phyloP scores from a whole-genome alignment of 2,797 vertebrate genomes.

The Erpetoichthys calabaricus region DNA sequence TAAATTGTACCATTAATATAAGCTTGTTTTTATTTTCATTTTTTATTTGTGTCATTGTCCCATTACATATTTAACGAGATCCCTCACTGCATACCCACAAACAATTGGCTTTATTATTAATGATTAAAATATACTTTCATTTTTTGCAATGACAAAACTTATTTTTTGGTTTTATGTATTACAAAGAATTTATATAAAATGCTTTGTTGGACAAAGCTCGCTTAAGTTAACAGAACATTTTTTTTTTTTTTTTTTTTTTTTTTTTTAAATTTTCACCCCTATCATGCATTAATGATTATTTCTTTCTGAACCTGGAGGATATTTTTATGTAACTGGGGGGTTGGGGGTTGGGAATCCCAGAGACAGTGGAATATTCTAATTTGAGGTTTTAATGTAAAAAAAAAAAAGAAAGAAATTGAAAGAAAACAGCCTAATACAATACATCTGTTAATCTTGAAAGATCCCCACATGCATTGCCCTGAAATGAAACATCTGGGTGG shows the following conservation, averaged over 20 bases:
- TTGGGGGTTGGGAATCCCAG: constrained; percentile 24
- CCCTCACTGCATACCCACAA: too few relatives aligned
- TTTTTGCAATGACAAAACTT: neutral
- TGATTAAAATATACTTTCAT: too few relatives aligned
- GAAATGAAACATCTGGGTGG: constrained; percentile 23
- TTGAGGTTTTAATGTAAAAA: constrained; percentile 12
- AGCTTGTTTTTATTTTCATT: constrained; percentile 51
- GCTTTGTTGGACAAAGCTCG: constrained; percentile 86
- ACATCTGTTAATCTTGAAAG: neutral
- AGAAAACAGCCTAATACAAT: constrained; percentile 5
- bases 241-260: neutral
- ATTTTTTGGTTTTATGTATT: constrained; percentile 14
- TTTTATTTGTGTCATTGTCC: constrained; percentile 41
- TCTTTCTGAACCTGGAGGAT: constrained; percentile 16
- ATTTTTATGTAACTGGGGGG: constrained; percentile 18
- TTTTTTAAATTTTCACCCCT: constrained; percentile 26
- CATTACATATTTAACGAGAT: constrained; percentile 39
- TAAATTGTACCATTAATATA: constrained; percentile 68
- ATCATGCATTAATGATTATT: constrained; percentile 21
- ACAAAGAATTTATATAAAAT: constrained; percentile 22
- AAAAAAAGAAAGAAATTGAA: constrained; percentile 5
- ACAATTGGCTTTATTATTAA: neutral
- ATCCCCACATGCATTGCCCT: constrained; percentile 6
- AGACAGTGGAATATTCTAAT: constrained; percentile 17
- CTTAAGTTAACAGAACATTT: too few relatives aligned